A percentile compares a stretch with the other conserved stretches of the same genome.
Evolutionary conservation across 2,797 vertebrate genomes (phyloP).

Genomic region (Schizopygopsis malacanthus): DNA sequence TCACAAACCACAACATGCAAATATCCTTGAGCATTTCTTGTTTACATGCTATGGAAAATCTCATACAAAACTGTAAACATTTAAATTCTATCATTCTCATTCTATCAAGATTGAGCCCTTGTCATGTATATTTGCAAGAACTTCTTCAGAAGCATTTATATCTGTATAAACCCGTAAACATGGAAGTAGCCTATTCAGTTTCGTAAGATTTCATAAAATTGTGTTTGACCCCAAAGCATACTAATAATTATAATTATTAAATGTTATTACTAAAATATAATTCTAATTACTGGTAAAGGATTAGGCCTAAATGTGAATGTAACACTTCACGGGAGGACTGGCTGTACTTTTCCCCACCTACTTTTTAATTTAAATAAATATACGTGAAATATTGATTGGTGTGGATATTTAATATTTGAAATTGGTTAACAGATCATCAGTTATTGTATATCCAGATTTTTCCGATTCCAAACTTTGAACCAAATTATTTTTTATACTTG

Average conservation of each 20-base stretch:
- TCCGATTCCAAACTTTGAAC: neutral
- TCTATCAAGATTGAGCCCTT: too few species aligned
- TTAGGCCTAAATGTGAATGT: neutral
- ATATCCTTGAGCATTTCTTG: neutral
- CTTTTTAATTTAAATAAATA: neutral
- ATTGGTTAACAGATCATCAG: neutral
- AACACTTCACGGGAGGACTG: neutral
- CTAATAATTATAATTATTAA: too few species aligned
- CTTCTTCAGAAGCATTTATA: too few species aligned
- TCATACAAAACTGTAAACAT: neutral
- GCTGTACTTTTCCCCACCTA: neutral
- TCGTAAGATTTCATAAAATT: neutral
- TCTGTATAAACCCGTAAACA: too few species aligned
- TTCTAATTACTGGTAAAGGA: neutral
- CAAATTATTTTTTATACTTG: neutral
- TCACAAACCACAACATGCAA: neutral
- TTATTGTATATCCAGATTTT: neutral
- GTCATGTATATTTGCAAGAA: too few species aligned
- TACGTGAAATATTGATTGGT: neutral
- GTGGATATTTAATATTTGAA: neutral
- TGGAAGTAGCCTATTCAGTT: too few species aligned
- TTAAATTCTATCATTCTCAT: neutral
- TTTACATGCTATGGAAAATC: neutral
- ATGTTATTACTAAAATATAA: too few species aligned
- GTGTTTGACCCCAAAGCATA: neutral